These are phyloP conservation scores for Ophraella communa DNA, from an alignment of 2,888 invertebrate species.

Conservation along the genomic window DNA sequence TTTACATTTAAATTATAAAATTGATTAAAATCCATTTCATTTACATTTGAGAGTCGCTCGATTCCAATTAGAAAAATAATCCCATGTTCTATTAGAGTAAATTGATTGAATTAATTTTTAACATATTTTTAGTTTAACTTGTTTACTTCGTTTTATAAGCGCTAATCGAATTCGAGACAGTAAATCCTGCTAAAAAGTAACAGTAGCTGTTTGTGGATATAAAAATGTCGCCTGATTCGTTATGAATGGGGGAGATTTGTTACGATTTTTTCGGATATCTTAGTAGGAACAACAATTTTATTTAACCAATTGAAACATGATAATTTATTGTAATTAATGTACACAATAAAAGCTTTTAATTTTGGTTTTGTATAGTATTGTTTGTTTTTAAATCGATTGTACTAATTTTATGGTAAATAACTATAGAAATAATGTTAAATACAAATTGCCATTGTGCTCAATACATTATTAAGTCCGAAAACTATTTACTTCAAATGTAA, in stretches of 20 bases:
- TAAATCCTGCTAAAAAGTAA: slow-evolving; percentile 4
- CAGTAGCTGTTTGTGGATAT: neutral
- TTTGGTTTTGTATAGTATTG: too few relatives aligned
- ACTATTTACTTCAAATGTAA: too few relatives aligned
- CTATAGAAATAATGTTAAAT: too few relatives aligned
- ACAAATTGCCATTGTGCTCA: too few relatives aligned
- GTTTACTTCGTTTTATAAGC: neutral
- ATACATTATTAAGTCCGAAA: too few relatives aligned
- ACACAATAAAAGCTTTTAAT: too few relatives aligned
- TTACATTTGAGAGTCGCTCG: neutral
- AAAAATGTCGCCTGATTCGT: neutral
- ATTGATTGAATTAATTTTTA: slow-evolving; percentile 1
- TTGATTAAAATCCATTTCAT: neutral
- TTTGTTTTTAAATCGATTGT: too few relatives aligned
- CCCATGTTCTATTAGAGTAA: neutral
- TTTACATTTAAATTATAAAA: neutral
- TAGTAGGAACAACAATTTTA: too few relatives aligned
- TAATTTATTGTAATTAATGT: too few relatives aligned
- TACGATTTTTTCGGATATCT: too few relatives aligned
- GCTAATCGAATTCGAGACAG: neutral
- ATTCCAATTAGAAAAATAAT: neutral
- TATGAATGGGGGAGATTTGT: neutral
- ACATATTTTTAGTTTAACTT: slow-evolving; percentile 1
- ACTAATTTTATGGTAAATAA: too few relatives aligned
- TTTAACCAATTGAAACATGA: too few relatives aligned